Conservation (phyloP, 1,140 invertebrate species). For the Magallana ariakensis region DNA sequence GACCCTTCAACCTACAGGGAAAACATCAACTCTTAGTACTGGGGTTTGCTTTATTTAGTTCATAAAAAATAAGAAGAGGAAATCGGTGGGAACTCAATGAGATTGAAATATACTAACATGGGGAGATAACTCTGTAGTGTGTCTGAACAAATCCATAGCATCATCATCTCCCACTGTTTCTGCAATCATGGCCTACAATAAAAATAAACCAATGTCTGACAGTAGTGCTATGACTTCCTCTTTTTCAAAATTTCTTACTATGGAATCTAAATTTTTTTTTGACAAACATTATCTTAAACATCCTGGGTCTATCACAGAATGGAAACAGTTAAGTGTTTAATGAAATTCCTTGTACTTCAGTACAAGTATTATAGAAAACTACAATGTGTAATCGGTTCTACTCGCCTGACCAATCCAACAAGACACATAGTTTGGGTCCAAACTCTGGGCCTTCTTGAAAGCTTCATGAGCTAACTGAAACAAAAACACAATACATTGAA, state of each 20-base stretch:
- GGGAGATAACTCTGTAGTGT: conserved; percentile 89
- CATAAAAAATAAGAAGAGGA: no score
- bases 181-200: conserved; percentile 88
- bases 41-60: no score
- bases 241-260: no score
- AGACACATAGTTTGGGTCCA: conserved; percentile 88
- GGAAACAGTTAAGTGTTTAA: no score
- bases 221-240: no score
- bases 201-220: neutral
- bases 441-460: conserved; percentile 90
- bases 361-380: neutral
- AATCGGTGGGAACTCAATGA: no score
- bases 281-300: no score
- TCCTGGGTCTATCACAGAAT: no score
- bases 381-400: neutral
- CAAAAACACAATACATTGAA: neutral
- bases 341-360: neutral
- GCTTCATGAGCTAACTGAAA: conserved; percentile 88
- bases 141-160: conserved; percentile 92
- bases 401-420: conserved; percentile 90
- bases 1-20: conserved; percentile 74
- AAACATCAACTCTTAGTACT: conserved; percentile 9
- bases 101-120: conserved; percentile 82
- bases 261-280: no score
- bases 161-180: conserved; percentile 87